Percentiles rank a stretch among this genome's conserved stretches.
Conservation (phyloP, 2,888 invertebrate species). For the Caradrina kadenii region DNA sequence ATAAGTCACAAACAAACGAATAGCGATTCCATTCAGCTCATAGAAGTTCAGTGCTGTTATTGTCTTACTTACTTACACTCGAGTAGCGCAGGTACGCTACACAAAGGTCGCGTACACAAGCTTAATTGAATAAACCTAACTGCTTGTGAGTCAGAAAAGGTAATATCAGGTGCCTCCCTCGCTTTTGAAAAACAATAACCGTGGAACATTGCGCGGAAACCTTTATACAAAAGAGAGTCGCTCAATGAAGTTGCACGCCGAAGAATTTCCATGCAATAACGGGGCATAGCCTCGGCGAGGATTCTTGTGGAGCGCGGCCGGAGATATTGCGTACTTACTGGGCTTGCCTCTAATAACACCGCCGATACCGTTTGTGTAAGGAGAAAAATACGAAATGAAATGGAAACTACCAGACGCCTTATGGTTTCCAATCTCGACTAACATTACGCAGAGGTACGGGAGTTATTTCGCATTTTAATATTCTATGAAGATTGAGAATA, state of each 20-base stretch:
- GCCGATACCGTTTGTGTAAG: slow-evolving; percentile 86
- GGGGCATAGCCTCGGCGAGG: slow-evolving; percentile 79
- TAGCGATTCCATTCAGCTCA: slow-evolving; percentile 38
- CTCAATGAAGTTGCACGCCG: slow-evolving; percentile 89
- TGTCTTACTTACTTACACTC: slow-evolving; percentile 63
- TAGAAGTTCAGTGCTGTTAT: slow-evolving; percentile 52
- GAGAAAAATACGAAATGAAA: slow-evolving; percentile 87
- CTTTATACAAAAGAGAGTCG: slow-evolving; percentile 87
- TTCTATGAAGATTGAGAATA: slow-evolving; percentile 60
- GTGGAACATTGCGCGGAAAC: slow-evolving; percentile 84
- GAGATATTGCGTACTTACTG: slow-evolving; percentile 89
- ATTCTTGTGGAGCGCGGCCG: slow-evolving; percentile 81
- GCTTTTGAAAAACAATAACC: slow-evolving; percentile 90
- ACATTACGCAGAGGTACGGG: slow-evolving; percentile 67
- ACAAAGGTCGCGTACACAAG: slow-evolving; percentile 70
- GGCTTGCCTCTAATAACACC: slow-evolving; percentile 88
- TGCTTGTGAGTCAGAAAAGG: slow-evolving; percentile 83
- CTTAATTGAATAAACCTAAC: slow-evolving; percentile 85
- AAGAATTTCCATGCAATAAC: slow-evolving; percentile 90
- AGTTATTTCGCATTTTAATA: slow-evolving; percentile 74
- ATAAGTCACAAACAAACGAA: slow-evolving; percentile 20
- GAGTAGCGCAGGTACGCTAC: slow-evolving; percentile 60
- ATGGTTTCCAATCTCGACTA: slow-evolving; percentile 83
- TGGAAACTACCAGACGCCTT: slow-evolving; percentile 83
- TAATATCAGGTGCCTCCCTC: slow-evolving; percentile 83